Conservation (phyloP, 2,888 invertebrate species). For the Mycogona germanica region DNA sequence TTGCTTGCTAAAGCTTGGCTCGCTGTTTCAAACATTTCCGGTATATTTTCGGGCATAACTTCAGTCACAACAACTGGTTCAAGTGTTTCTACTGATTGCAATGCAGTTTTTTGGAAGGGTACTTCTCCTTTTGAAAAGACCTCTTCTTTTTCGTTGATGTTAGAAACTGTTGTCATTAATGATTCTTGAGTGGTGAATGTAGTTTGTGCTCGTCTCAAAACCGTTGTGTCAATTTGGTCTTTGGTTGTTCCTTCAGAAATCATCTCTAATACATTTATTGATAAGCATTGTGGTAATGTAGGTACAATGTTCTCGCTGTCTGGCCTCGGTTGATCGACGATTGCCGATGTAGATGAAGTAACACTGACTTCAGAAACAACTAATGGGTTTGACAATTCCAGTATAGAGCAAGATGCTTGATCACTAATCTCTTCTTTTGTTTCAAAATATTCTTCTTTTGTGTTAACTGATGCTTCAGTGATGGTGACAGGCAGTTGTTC, state of each 20-base stretch:
- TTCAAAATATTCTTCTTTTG: constrained; percentile 7
- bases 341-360: constrained; percentile 20
- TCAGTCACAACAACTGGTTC: constrained; percentile 14
- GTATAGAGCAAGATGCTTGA: too few species aligned
- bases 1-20: background rate
- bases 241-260: constrained; percentile 40
- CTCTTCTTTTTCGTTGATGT: constrained; percentile 10
- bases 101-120: constrained; percentile 16
- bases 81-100: constrained; percentile 12
- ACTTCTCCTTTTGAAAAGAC: constrained; percentile 14
- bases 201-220: background rate
- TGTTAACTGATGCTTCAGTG: constrained; percentile 18
- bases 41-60: constrained; percentile 7
- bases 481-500: constrained; percentile 17
- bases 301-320: too few species aligned
- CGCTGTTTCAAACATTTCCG: constrained; percentile 8
- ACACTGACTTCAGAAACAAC: constrained; percentile 15
- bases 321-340: constrained; percentile 29
- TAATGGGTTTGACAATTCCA: too few species aligned
- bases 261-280: constrained; percentile 43
- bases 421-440: constrained; percentile 15
- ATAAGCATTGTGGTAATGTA: constrained; percentile 14
- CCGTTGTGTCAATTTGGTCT: constrained; percentile 11
- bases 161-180: background rate
- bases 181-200: background rate